Percentiles rank a stretch among this genome's conserved stretches.
Conservation (phyloP, 2,113 vertebrate genomes). For the Spheniscus mendiculus region DNA sequence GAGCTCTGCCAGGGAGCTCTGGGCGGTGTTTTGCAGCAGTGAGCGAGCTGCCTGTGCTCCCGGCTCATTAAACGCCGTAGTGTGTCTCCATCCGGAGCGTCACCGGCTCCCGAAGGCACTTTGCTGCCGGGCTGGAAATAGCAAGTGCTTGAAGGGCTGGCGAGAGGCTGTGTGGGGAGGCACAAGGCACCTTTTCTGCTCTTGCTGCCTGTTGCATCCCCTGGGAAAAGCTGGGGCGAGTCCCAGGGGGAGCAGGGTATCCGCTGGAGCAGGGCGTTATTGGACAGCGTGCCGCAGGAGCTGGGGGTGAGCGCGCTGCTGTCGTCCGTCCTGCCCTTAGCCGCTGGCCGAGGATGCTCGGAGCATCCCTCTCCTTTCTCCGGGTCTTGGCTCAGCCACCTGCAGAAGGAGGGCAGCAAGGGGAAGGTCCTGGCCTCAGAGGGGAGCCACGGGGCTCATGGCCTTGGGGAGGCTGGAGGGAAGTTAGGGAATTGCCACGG, state of each 20-base stretch:
- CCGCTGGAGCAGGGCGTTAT: rapidly evolving
- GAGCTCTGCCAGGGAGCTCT: not conserved
- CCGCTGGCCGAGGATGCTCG: not conserved
- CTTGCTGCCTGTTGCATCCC: not conserved
- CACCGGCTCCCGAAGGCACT: rapidly evolving
- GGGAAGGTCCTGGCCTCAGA: not conserved
- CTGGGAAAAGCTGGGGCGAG: not conserved
- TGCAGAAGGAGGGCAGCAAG: not conserved
- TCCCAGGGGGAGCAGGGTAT: not conserved
- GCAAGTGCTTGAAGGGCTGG: rapidly evolving
- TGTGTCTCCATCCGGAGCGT: rapidly evolving
- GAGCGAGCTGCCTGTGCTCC: not conserved
- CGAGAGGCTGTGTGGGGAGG: not conserved
- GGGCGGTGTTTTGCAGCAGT: not conserved
- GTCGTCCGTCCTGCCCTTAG: not conserved
- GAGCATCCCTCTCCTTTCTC: not conserved
- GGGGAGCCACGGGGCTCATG: rapidly evolving
- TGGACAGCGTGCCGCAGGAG: rapidly evolving
- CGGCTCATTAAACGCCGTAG: rapidly evolving
- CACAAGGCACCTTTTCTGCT: not conserved
- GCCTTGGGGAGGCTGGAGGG: not conserved
- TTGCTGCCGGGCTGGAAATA: not conserved
- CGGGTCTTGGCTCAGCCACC: not conserved
- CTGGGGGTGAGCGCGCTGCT: not conserved
- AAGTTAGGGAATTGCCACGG: rapidly evolving